Evolutionary conservation across 2,888 invertebrate species (phyloP), one percentile per base, ranked within the genome.

Genomic region (Rhagophthalmus giganteus): DNA sequence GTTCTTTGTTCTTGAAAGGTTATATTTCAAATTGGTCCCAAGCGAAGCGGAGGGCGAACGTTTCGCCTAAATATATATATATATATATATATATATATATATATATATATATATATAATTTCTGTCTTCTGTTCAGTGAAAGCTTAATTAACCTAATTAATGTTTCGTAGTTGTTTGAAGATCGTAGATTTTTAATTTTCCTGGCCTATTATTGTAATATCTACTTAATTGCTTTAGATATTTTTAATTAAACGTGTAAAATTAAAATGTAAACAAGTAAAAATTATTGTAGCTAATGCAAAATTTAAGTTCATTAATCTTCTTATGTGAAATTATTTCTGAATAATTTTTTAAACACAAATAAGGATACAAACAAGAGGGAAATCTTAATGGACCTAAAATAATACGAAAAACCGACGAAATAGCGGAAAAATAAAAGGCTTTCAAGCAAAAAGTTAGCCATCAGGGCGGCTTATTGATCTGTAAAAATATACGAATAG

Each of bases 11-110:
- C 49, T 45, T 57, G 57, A 59, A 57, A 57, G 57, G 59, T 53
- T 51, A 60, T 60, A 57, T 59, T 59, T 60, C 58, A 60, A 57
- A 60, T 59, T 49, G 54, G 57, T 58, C 60, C 54, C 56, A 52
- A 54, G 55, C 49, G 3, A 20, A 20, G 7, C 57, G 57, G 50
- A 33, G 49, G 50, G 58, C 27, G 55, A 59, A 57, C 57, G 57
- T 58, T 60, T 58, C 42, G n/a, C n/a, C n/a, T n/a, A n/a, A n/a
- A n/a, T n/a, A n/a, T n/a, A n/a, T n/a, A n/a, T n/a, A n/a, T n/a
- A n/a, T n/a, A n/a, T n/a, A n/a, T n/a, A n/a, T n/a, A n/a, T n/a
- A n/a, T n/a, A n/a, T n/a, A n/a, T n/a, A n/a, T n/a, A n/a, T n/a
- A n/a, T n/a, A n/a, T n/a, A n/a, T n/a, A n/a, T n/a, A n/a, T n/a